Base-by-base conservation (phyloP, 53 echinoderm and acorn worm species). In the Crossaster papposus region DNA sequence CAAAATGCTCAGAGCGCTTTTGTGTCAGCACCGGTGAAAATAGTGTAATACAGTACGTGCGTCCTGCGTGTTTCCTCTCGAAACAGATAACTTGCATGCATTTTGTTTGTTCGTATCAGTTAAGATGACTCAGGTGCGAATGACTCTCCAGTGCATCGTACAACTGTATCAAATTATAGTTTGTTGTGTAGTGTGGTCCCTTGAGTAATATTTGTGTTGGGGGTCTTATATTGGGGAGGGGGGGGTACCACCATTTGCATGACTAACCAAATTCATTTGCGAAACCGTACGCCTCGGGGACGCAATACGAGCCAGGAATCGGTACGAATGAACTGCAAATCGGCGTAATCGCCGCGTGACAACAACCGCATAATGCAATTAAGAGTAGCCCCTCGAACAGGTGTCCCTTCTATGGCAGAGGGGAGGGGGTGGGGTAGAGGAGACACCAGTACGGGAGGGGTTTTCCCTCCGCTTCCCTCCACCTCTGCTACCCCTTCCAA, bases 251-350 rank as follows among this genome's bases (percentile, higher is more conserved):
- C 85, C 85, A 72, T 85, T 73, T 85, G 85, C 85, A 4, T 53
- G 54, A 85, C 85, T 85, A 72, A 72, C 73, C 73, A 85, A 73
- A 85, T n/a, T 85, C 73, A 85, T 72, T 72, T 73, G 29, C 53
- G 54, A 26, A 85, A 85, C 53, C 31, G 54, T 73, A 70, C 85
- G 29, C 53, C 68, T 70, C 51, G 24, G 54, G 73, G 73, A 72
- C 31, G 72, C 22, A 55, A 53, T 53, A 85, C 31, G 54, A 53
- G 72, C 53, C 28, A 85, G 73, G 72, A 85, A 73, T 73, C 54
- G 14, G 76, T 77, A 58, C 38, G 72, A 87, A 76, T 87, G 87
- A 87, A 87, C 77, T 87, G 87, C 87, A 87, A 87, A 87, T 87
- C 55, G 87, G 62, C 62, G 51, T 87, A 87, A 87, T 77, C 77